These are phyloP conservation scores for Brachionus koreanus DNA, from an alignment of 1,140 invertebrate genomes.

Conservation along the genomic window DNA sequence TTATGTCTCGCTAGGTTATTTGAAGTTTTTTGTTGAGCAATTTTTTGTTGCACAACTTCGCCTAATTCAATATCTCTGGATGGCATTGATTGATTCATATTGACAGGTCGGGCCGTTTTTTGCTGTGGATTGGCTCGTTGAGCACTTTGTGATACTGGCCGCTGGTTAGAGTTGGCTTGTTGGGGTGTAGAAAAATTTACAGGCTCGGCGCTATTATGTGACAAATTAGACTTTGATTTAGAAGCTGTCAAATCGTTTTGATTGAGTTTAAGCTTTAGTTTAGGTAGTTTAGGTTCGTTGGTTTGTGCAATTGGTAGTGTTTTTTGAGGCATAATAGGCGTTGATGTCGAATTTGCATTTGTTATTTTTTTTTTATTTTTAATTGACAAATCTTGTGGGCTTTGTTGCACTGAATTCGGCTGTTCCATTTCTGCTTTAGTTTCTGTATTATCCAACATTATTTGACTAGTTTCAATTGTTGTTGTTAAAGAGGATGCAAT, in stretches of 20 bases:
- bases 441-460: background rate
- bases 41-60: background rate
- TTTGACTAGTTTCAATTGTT: background rate
- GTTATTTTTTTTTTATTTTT: background rate
- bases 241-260: background rate
- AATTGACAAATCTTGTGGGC: background rate
- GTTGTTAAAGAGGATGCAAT: background rate
- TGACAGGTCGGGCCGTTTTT: background rate
- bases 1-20: background rate
- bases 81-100: background rate
- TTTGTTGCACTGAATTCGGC: background rate
- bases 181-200: background rate
- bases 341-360: background rate
- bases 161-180: background rate
- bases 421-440: background rate
- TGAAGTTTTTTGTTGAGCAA: background rate
- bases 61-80: background rate
- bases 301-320: background rate
- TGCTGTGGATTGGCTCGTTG: background rate
- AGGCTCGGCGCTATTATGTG: background rate
- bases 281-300: background rate
- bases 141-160: background rate
- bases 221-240: background rate
- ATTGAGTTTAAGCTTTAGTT: conserved; percentile 30
- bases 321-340: background rate